Conservation (phyloP, 2,888 invertebrate genomes). For the Yponomeuta sedellus region DNA sequence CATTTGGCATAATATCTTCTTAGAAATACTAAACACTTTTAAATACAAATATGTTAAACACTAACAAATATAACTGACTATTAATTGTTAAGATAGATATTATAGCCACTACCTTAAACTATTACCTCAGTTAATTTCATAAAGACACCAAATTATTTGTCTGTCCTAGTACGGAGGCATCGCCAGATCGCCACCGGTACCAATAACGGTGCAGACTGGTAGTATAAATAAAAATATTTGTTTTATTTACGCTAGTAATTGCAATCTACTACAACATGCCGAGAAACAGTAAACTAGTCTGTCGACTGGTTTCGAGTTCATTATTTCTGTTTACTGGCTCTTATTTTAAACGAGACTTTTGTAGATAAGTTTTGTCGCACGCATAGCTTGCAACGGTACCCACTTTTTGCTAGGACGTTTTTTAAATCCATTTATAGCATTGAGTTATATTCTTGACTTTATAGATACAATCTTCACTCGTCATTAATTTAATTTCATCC, state of each 20-base stretch:
- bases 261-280: slow-evolving; percentile 19
- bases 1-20: too few species aligned
- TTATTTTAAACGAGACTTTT: slow-evolving; percentile 5
- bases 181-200: slow-evolving; percentile 29
- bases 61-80: too few species aligned
- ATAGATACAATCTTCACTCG: neutral
- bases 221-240: slow-evolving; percentile 30
- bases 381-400: neutral
- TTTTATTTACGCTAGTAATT: slow-evolving; percentile 47
- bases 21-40: too few species aligned
- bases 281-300: neutral
- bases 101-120: slow-evolving; percentile 7
- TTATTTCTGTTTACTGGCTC: slow-evolving; percentile 12
- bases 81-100: neutral
- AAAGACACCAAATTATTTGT: slow-evolving; percentile 36
- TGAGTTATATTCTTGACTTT: neutral
- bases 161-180: slow-evolving; percentile 39
- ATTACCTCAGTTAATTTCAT: slow-evolving; percentile 21
- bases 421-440: neutral
- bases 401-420: slow-evolving; percentile 4
- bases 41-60: too few species aligned
- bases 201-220: slow-evolving; percentile 46
- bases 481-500: neutral
- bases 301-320: slow-evolving; percentile 9
- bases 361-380: neutral